Conservation (phyloP, 2,797 vertebrate species). For the Peromyscus eremicus region DNA sequence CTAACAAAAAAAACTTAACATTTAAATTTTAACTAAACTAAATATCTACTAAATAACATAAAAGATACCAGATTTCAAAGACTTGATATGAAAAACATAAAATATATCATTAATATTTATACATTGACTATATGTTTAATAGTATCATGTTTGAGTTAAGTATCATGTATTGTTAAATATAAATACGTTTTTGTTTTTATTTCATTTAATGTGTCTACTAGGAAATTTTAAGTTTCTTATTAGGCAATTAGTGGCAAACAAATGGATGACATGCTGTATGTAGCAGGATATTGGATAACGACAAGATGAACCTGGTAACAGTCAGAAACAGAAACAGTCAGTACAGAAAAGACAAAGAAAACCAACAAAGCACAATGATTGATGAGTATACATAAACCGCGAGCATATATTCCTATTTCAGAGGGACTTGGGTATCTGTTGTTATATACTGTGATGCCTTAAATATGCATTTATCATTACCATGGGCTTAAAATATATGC, state of each 20-base stretch:
- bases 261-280: neutral
- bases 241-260: neutral
- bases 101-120: neutral
- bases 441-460: neutral
- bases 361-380: neutral
- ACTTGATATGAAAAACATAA: neutral
- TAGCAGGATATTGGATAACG: neutral
- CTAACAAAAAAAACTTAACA: slow-evolving; percentile 20
- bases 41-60: neutral
- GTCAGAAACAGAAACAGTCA: neutral
- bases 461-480: neutral
- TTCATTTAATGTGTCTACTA: neutral
- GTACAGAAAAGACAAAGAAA: slow-evolving; percentile 2
- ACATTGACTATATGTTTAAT: neutral
- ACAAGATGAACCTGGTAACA: neutral
- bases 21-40: neutral
- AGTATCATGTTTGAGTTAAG: neutral
- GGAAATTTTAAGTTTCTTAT: neutral
- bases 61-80: slow-evolving; percentile 17
- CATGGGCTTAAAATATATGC: neutral
- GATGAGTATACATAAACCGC: neutral
- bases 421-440: neutral
- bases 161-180: neutral
- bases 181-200: slow-evolving; percentile 37
- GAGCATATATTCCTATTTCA: neutral